phyloP scores from a whole-genome alignment of 2,888 invertebrate species.

The Eristalinus sepulchralis region DNA sequence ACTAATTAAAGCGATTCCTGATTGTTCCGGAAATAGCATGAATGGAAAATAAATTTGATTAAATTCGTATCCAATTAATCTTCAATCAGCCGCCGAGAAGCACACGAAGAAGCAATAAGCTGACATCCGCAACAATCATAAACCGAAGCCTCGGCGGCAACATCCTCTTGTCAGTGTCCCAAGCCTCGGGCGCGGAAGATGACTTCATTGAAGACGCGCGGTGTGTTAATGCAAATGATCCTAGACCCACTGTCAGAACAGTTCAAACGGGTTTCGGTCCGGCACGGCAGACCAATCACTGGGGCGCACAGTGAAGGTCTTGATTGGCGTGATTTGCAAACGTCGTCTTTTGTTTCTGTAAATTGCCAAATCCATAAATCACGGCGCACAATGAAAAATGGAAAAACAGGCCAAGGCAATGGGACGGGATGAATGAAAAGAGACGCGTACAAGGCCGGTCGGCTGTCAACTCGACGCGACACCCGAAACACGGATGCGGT shows the following conservation, averaged over 20 bases:
- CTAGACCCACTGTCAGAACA: background rate
- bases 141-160: background rate
- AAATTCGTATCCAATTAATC: background rate
- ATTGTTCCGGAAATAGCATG: background rate
- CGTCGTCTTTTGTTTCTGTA: background rate
- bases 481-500: background rate
- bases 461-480: background rate
- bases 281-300: background rate
- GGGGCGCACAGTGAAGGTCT: background rate
- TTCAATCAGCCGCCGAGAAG: background rate
- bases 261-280: background rate
- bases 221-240: background rate
- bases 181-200: background rate
- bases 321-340: background rate
- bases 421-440: background rate
- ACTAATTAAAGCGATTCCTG: background rate
- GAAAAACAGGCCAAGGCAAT: background rate
- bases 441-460: background rate
- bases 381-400: background rate
- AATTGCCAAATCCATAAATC: conserved; percentile 2
- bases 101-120: background rate
- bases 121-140: background rate
- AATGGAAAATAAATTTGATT: background rate
- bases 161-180: background rate
- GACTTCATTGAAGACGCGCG: background rate